Conservation (phyloP, 2,797 vertebrate genomes). For the Tragopan temminckii region DNA sequence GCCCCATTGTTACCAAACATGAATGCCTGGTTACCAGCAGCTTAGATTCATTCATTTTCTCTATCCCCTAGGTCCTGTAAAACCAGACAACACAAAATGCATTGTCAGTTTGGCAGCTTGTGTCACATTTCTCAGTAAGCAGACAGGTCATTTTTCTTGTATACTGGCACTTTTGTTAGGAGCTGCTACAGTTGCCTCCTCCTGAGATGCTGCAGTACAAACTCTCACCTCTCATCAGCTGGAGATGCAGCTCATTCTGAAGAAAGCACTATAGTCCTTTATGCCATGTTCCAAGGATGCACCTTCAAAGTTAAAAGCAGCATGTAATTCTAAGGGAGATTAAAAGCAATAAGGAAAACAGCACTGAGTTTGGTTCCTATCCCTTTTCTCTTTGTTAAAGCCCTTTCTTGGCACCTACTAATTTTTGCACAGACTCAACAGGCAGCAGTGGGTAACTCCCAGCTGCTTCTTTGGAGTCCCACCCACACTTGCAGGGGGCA, state of each 20-base stretch:
- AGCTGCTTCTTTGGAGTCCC: background rate
- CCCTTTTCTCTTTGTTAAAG: background rate
- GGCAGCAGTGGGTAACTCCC: background rate
- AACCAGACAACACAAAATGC: background rate
- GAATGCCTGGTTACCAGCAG: background rate
- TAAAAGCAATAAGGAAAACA: background rate
- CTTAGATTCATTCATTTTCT: background rate
- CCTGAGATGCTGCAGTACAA: background rate
- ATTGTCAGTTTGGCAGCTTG: background rate
- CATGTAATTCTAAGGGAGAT: background rate
- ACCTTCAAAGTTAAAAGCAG: background rate
- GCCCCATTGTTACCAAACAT: background rate
- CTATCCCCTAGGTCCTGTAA: background rate
- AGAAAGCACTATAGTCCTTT: background rate
- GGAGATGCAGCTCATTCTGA: fast-evolving
- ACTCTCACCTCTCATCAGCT: background rate
- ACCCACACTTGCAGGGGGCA: background rate
- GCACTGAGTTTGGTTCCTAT: background rate
- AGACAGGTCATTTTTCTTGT: background rate
- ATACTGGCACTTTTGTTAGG: background rate
- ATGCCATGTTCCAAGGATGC: background rate
- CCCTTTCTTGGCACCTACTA: background rate
- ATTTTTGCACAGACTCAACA: background rate
- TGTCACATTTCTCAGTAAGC: background rate
- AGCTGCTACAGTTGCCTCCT: background rate